These are phyloP conservation scores for Zosterops hypoxanthus DNA, from an alignment of 2,113 vertebrate genomes.

Conservation along the genomic window DNA sequence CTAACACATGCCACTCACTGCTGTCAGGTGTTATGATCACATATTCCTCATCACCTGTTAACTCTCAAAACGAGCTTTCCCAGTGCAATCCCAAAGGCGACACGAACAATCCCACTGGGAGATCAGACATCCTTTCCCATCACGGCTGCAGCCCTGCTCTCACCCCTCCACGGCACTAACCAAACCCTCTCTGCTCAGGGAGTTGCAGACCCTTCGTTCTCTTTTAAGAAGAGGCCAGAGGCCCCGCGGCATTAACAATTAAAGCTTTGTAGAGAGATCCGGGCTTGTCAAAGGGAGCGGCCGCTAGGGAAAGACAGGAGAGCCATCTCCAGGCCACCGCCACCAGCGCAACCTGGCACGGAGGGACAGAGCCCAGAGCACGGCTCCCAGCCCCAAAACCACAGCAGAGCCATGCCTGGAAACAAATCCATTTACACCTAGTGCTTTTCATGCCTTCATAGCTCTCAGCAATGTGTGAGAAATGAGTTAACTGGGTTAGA, in stretches of 20 bases:
- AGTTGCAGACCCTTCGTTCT: not conserved
- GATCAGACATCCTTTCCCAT: not conserved
- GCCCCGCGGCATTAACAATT: not conserved
- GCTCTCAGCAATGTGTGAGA: not conserved
- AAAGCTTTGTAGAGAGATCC: not conserved
- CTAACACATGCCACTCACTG: not conserved
- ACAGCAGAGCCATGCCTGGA: not conserved
- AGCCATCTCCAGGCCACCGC: slow-evolving; percentile 52
- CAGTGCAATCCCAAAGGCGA: not conserved
- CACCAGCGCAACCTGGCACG: not conserved
- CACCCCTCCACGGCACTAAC: not conserved
- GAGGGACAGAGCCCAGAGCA: not conserved
- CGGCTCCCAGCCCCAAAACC: not conserved
- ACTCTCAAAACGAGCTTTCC: not conserved
- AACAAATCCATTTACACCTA: not conserved
- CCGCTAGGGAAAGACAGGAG: slow-evolving; percentile 23
- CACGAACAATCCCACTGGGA: not conserved
- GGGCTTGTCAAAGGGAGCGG: not conserved
- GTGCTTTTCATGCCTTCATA: not conserved
- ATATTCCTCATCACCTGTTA: not conserved
- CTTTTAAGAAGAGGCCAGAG: not conserved
- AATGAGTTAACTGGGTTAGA: not conserved
- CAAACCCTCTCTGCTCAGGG: not conserved
- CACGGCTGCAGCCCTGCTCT: not conserved
- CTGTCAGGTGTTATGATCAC: not conserved